phyloP scores from a whole-genome alignment of 2,888 invertebrate species.

The Eledona agricola region DNA sequence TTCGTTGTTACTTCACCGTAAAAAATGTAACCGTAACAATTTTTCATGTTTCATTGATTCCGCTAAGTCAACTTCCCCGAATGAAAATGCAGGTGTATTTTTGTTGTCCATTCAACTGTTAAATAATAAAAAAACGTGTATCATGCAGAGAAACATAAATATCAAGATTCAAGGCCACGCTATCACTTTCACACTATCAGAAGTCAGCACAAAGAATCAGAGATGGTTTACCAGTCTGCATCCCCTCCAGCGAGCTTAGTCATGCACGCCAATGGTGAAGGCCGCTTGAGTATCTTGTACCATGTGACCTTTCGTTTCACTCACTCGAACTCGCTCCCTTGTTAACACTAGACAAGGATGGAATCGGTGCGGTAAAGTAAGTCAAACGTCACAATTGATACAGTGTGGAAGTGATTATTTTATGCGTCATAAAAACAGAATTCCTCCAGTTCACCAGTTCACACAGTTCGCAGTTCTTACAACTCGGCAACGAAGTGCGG shows the following conservation, averaged over 20 bases:
- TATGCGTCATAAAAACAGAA: conserved; percentile 31
- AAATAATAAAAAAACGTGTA: too few species aligned
- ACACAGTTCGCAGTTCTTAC: too few species aligned
- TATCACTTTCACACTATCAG: conserved; percentile 20
- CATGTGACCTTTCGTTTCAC: neutral
- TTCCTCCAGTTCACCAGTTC: conserved; percentile 23
- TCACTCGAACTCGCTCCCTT: neutral
- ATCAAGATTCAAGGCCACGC: conserved; percentile 10
- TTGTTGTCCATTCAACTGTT: too few species aligned
- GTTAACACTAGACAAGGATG: conserved; percentile 1
- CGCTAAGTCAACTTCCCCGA: too few species aligned
- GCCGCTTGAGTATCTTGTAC: neutral
- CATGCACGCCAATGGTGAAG: conserved; percentile 21
- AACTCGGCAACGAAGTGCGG: neutral
- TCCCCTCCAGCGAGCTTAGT: conserved; percentile 16
- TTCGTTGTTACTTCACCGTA: too few species aligned
- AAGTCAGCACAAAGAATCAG: conserved; percentile 10
- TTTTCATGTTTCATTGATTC: too few species aligned
- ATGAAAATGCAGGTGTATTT: too few species aligned
- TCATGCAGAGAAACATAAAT: too few species aligned
- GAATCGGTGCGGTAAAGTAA: neutral
- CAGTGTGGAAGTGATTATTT: conserved; percentile 7
- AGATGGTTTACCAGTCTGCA: conserved; percentile 12
- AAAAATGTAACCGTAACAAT: too few species aligned
- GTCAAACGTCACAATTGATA: conserved; percentile 8